Base-by-base conservation (phyloP, 2,888 invertebrate species). In the Glomeris marginata region DNA sequence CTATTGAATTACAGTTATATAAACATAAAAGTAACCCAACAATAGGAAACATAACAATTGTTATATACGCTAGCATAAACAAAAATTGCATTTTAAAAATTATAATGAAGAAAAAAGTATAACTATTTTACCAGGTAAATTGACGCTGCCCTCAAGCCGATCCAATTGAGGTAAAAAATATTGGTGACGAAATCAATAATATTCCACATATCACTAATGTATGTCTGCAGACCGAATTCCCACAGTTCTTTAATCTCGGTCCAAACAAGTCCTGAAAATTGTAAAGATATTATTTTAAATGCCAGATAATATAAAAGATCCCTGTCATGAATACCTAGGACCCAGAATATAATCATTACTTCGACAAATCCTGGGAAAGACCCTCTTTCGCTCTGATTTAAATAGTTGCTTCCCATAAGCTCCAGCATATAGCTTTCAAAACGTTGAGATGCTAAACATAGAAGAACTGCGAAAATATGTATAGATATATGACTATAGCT, bases 161-260 rank as follows among this genome's bases (percentile, higher is more conserved):
- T 64, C 2, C 71, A 71, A 22, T 69, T 67, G 40, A 83, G 75
- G 66, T 94, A 95, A 2, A 94, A 72, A 1, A 79, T 78, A 68
- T 94, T 94, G 41, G 91, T 77, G 4, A 84, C 81, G 64, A 92
- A 92, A 70, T 95, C 94, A 47, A 95, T 85, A 62, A 92, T 86
- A 68, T 95, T 95, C 94, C 94, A 95, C 76, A 94, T 78, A 65
- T 95, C 88, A 33, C 85, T 75, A 28, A 91, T 73, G 63, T 94
- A 95, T 1, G 80, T 80, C 37, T 77, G 75, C 45, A 91, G 75
- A n/a, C 94, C 94, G 63, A 84, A 81, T 20, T 78, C 76, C 73
- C 81, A 90, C 54, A 92, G 81, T 66, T 92, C 88, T 65, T 85
- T 84, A 2, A 86, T 80, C 70, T 95, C 94, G 63, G 90, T 84